Evolutionary conservation across 2,113 vertebrate species (phyloP), one percentile per base, ranked within the genome.

Genomic region (Percina caprodes): DNA sequence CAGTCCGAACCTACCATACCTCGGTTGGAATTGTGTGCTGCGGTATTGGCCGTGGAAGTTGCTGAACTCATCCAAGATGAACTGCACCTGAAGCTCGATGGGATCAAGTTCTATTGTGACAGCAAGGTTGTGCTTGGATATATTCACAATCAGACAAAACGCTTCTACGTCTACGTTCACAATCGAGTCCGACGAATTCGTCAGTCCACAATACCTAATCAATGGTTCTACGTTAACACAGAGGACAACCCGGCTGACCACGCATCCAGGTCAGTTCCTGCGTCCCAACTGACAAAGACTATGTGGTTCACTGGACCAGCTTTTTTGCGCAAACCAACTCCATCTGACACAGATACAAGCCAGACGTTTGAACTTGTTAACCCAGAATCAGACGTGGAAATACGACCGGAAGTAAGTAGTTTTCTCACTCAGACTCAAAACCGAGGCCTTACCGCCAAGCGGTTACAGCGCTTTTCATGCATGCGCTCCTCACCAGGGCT

Each of bases 251-350:
- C 10, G n/a, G 23, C 54, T 23, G 54, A 56, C 54, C n/a, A 56
- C 12, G 54, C 54, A 56, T 56, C 54, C n/a, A 56, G 56, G 56
- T 58, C 56, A 58, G 56, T 58, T 30, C 56, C 56, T 30, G 23
- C 13, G 5, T 26, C 24, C 14, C 23, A 26, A 58, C 56, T 58
- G 56, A 16, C 56, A 58, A 3, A 58, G 56, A 58, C 56, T 2
- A 58, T 2, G 24, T 58, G 56, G 56, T 58, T 58, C 56, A 58
- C 24, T 30, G 56, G 16, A 26, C 24, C 56, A 58, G 24, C 9
- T 5, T 58, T 58, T 58, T 26, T 58, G 24, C 14, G 30, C 13
- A 58, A 56, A 13, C 54, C 3, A 58, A 30, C 6, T 26, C 56
- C 13, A 58, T 6, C 24, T 15, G 24, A 56, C 2, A 5, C 2